Base-by-base conservation (phyloP, 2,113 vertebrate species). In the Forbesichthys agassizii region DNA sequence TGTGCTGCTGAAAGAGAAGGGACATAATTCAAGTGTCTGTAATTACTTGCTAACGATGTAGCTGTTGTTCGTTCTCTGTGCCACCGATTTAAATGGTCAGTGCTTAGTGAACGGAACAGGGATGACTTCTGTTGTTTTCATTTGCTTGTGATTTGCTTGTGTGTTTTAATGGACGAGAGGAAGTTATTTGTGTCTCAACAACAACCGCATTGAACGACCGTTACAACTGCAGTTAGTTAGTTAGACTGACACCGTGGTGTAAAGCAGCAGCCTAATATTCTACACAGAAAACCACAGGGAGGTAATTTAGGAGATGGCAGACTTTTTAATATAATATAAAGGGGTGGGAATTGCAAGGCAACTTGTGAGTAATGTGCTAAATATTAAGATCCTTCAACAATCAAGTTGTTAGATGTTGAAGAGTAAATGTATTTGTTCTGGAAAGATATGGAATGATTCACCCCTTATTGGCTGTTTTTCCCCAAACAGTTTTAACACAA, bases 11-110 rank as follows among this genome's bases (percentile, higher is more conserved):
- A 69, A 77, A 75, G 52, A 64, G 71, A 75, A 67, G 64, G 61
- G 33, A 48, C 65, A 66, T 73, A 79, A 80, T 78, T 79, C 73
- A 68, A 78, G 73, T 69, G 74, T 87, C 71, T 84, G 81, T 83
- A 82, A 85, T 88, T 82, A 78, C 72, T 76, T 66, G 18, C 16
- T 64, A 27, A 82, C 74, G 77, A 78, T 74, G 73, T 66, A 27
- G 67, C 53, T 57, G 74, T n/a, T 49, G 71, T 59, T 68, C 7
- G 4, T 55, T 71, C 51, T 71, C 49, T 61, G 14, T 66, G 67
- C 47, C 16, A 36, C 51, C 53, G 61, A 62, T 79, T 84, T 53
- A 4, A 48, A 56, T 54, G 82, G 75, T 79, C 79, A 76, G 16
- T n/a, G 51, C 57, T 71, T 3, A 10, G 49, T 16, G 51, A 57